These are phyloP conservation scores for Physocephala rufipes DNA, from an alignment of 2,888 invertebrate genomes.

Conservation along the genomic window DNA sequence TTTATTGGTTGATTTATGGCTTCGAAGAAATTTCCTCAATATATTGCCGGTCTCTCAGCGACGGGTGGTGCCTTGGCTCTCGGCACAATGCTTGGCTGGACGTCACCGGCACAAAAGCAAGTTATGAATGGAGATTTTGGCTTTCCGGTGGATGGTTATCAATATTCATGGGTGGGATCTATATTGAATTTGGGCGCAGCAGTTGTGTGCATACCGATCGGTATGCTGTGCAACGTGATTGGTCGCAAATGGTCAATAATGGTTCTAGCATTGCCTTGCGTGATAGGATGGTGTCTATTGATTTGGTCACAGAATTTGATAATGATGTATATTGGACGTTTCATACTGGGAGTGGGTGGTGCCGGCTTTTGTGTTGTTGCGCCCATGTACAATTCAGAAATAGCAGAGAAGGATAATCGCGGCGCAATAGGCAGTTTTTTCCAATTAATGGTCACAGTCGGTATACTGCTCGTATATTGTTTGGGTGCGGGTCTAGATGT, in stretches of 20 bases:
- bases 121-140: constrained; percentile 51
- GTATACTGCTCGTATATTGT: constrained; percentile 80
- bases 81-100: constrained; percentile 81
- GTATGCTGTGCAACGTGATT: constrained; percentile 73
- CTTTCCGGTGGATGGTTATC: constrained; percentile 67
- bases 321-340: constrained; percentile 61
- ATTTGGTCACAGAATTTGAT: constrained; percentile 74
- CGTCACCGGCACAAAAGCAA: constrained; percentile 71
- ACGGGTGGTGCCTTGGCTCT: constrained; percentile 82
- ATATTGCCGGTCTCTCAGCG: constrained; percentile 68
- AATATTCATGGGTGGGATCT: constrained; percentile 78
- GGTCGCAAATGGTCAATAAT: constrained; percentile 76
- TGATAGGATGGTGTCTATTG: constrained; percentile 80
- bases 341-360: constrained; percentile 63
- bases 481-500: constrained; percentile 67
- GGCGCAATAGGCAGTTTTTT: constrained; percentile 88
- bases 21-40: constrained; percentile 56
- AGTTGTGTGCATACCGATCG: constrained; percentile 77
- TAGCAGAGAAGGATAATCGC: constrained; percentile 82
- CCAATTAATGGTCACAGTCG: constrained; percentile 84
- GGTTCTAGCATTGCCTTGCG: constrained; percentile 71
- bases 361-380: constrained; percentile 85
- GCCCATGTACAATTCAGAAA: constrained; percentile 87
- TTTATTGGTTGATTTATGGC: constrained; percentile 50
- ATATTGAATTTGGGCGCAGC: constrained; percentile 78